Evolutionary conservation across 2,113 vertebrate species (phyloP), one percentile per base, ranked within the genome.

Genomic region (Lampris incognitus): DNA sequence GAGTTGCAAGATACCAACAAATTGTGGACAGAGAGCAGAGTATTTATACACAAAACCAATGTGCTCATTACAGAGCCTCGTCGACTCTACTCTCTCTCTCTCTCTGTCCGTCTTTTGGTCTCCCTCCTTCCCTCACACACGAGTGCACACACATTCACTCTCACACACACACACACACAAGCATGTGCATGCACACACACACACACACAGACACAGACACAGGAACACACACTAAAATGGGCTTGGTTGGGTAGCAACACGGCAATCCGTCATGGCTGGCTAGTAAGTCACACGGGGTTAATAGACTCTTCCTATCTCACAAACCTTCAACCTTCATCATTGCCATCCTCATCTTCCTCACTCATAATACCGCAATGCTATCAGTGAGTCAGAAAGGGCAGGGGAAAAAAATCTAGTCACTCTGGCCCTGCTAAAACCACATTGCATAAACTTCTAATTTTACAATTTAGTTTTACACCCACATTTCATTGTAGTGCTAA

Each of bases 211-310:
- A 72, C 57, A 80, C 55, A 69, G 57, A 77, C 36, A 72, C 44
- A 81, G 10, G 72, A 36, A 70, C 49, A 59, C n/a, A 62, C 50
- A 2, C 55, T 9, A 2, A 69, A 9, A 63, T 67, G 63, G 57
- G 70, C 69, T 79, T 74, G 84, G 84, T 83, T 78, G 78, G 74
- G 73, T 63, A 71, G 79, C 44, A 73, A 89, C 86, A 86, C 83
- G 78, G 60, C 81, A 89, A 90, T 93, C 86, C 83, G 87, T 92
- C 89, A 89, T 72, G 85, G 83, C 66, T 77, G 86, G 89, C 87
- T 87, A 85, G 73, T 82, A 82, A 85, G 87, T 87, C 88, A 87
- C 89, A 84, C 13, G 69, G 80, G 90, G 92, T 90, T 92, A 93
- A 90, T 92, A 88, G 89, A 91, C 86, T 85, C 77, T 76, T 48